Percentiles rank a stretch among this genome's conserved stretches.
These are phyloP conservation scores for Menura novaehollandiae DNA, from an alignment of 2,113 vertebrate genomes.

Conservation along the genomic window DNA sequence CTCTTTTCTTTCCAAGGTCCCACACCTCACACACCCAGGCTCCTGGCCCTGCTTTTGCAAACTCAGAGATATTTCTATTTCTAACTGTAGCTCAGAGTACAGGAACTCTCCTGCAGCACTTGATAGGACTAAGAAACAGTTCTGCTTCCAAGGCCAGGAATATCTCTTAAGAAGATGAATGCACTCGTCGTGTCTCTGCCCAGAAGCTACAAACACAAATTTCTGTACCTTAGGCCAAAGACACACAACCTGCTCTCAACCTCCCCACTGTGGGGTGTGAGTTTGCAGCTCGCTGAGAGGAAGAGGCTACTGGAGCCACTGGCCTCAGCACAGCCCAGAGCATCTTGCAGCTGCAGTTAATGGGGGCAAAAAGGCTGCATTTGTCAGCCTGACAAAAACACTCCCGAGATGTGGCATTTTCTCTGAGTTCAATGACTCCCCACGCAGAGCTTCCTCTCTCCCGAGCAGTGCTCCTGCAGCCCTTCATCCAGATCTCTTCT, in stretches of 20 bases:
- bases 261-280: neutral
- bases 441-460: neutral
- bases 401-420: neutral
- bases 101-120: neutral
- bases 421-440: accelerated
- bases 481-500: neutral
- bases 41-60: neutral
- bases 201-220: neutral
- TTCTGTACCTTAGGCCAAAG: neutral
- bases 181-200: neutral
- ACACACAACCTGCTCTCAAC: neutral
- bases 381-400: neutral
- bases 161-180: neutral
- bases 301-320: accelerated
- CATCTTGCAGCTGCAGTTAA: neutral
- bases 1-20: neutral
- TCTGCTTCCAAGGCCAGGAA: neutral
- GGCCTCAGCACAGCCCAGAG: neutral
- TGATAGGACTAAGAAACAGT: neutral
- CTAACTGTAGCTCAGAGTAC: neutral
- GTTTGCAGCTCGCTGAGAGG: neutral
- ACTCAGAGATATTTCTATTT: neutral
- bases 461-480: accelerated
- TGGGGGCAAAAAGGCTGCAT: neutral
- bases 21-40: neutral